Evolutionary conservation across 2,113 vertebrate species (phyloP).

Genomic region (Cisticola juncidis): DNA sequence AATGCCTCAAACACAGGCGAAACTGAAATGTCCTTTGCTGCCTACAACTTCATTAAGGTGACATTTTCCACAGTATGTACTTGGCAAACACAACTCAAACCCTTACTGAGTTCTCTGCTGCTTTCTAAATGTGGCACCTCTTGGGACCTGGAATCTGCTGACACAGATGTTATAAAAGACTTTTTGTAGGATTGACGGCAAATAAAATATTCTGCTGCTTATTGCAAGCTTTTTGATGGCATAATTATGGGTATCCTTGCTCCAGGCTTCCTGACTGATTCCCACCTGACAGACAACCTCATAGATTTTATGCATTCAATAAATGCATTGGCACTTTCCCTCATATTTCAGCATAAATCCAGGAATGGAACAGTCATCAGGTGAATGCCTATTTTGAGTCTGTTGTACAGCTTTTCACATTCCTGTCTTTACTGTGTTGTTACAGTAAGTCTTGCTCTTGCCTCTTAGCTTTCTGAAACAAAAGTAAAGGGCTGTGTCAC

Average conservation of each 20-base stretch:
- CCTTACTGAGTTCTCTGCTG: conserved; percentile 50
- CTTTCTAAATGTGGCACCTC: conserved; percentile 59
- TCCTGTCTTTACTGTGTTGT: neutral
- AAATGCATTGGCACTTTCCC: conserved; percentile 1
- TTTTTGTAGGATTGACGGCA: conserved; percentile 51
- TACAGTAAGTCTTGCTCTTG: neutral
- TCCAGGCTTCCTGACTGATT: conserved; percentile 44
- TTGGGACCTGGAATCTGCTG: conserved; percentile 65
- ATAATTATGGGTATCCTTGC: conserved; percentile 54
- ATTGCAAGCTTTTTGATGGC: conserved; percentile 41
- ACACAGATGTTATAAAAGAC: conserved; percentile 58
- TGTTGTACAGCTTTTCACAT: neutral
- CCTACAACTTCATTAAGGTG: conserved; percentile 53
- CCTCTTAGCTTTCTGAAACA: conserved; percentile 27
- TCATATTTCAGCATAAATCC: conserved; percentile 36
- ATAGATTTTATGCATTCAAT: conserved; percentile 30
- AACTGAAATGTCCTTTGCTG: neutral
- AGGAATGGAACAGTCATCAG: conserved; percentile 18
- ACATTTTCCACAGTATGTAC: conserved; percentile 35
- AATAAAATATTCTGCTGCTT: conserved; percentile 65
- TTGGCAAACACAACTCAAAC: conserved; percentile 13
- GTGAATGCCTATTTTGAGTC: neutral
- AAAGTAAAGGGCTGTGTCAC: neutral
- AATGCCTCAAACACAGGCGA: neutral
- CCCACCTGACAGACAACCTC: conserved; percentile 26